Percentiles rank a stretch among this genome's conserved stretches.
Conservation (phyloP, 2,888 invertebrate species). For the Orthosia cruda region DNA sequence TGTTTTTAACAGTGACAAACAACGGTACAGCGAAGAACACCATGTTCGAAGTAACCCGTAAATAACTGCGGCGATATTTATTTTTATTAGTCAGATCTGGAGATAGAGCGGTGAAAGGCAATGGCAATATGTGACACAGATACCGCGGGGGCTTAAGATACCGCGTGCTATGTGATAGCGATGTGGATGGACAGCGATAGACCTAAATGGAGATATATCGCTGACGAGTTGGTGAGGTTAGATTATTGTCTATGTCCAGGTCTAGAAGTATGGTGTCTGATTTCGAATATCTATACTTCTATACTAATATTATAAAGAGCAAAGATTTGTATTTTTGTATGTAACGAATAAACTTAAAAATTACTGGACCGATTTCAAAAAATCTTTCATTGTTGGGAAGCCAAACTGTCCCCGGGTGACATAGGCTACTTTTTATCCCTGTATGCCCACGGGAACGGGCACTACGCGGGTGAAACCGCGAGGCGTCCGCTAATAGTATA, state of each 20-base stretch:
- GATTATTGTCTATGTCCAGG: background rate
- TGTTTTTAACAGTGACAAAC: conserved; percentile 70
- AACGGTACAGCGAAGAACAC: conserved; percentile 73
- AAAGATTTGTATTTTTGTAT: too few relatives aligned
- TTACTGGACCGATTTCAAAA: too few relatives aligned
- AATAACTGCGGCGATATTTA: conserved; percentile 75
- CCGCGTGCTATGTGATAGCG: conserved; percentile 11
- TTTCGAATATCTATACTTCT: too few relatives aligned
- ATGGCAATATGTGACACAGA: conserved; percentile 62
- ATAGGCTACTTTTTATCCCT: too few relatives aligned
- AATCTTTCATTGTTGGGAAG: too few relatives aligned
- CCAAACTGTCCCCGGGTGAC: too few relatives aligned
- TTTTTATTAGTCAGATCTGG: conserved; percentile 75
- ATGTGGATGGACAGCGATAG: conserved; percentile 2
- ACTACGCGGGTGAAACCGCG: too few relatives aligned
- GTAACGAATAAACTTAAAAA: too few relatives aligned
- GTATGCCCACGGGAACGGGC: too few relatives aligned
- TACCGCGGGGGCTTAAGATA: conserved; percentile 44
- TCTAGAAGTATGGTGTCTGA: background rate
- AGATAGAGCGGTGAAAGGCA: conserved; percentile 71
- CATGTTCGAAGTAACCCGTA: conserved; percentile 63
- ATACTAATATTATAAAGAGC: too few relatives aligned
- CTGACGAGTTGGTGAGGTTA: background rate
- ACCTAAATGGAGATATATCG: conserved; percentile 6
- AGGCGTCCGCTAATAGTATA: too few relatives aligned